phyloP scores from a whole-genome alignment of 2,888 invertebrate genomes.

The Vanessa cardui region DNA sequence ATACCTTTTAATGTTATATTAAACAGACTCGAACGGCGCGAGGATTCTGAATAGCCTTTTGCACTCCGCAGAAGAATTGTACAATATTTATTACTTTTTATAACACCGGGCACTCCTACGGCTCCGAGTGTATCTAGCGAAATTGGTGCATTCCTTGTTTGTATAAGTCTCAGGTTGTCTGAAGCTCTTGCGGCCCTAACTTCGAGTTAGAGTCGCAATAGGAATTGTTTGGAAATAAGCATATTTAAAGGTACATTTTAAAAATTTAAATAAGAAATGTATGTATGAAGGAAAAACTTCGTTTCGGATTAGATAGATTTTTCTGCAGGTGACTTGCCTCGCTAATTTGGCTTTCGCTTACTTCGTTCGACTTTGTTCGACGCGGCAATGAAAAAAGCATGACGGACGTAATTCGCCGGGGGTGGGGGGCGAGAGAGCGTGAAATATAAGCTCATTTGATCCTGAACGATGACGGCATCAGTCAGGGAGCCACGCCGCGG shows the following conservation, averaged over 20 bases:
- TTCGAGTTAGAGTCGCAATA: neutral
- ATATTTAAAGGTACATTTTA: neutral
- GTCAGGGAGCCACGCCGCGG: neutral
- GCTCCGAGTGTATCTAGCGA: neutral
- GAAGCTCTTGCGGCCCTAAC: too few species aligned
- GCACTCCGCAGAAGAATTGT: constrained; percentile 6
- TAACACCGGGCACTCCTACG: neutral
- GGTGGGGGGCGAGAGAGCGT: neutral
- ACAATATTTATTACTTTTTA: constrained; percentile 21
- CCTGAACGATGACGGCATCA: constrained; percentile 11
- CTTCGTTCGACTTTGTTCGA: neutral
- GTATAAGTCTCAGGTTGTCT: neutral
- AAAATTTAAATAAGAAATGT: neutral
- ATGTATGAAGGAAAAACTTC: neutral
- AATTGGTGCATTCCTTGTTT: neutral
- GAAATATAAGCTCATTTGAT: constrained; percentile 13
- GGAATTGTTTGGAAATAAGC: neutral
- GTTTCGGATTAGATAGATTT: neutral
- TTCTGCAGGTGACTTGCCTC: neutral
- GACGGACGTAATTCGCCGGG: neutral
- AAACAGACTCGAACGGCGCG: constrained; percentile 26
- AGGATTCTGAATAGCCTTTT: constrained; percentile 18
- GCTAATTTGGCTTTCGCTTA: neutral
- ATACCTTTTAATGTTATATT: constrained; percentile 37
- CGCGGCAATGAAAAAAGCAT: neutral